phyloP scores from a whole-genome alignment of 2,888 invertebrate genomes.

The Drosophila peninsularis region DNA sequence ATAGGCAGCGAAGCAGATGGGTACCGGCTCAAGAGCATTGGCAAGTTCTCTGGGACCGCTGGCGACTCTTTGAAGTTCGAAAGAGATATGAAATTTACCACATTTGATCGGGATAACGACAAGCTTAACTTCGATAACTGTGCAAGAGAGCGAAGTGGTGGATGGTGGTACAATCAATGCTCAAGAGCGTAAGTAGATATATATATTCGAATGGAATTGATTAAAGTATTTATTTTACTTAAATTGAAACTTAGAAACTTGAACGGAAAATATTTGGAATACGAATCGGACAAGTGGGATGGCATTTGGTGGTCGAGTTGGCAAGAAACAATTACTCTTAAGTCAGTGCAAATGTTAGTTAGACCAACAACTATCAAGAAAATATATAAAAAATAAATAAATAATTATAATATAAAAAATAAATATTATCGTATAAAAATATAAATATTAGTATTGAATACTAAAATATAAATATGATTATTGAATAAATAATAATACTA shows the following conservation, averaged over 20 bases:
- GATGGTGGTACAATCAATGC: slow-evolving; percentile 54
- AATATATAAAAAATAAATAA: background rate
- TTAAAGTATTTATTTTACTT: background rate
- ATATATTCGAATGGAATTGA: background rate
- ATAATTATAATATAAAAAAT: too few species aligned
- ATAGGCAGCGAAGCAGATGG: slow-evolving; percentile 33
- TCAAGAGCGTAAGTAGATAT: slow-evolving; percentile 34
- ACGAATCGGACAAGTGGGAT: slow-evolving; percentile 41
- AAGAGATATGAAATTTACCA: slow-evolving; percentile 43
- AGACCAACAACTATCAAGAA: slow-evolving; percentile 20
- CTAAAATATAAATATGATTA: too few species aligned
- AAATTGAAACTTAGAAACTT: slow-evolving; percentile 31
- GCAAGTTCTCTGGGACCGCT: slow-evolving; percentile 35
- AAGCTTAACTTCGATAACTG: slow-evolving; percentile 33
- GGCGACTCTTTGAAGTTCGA: slow-evolving; percentile 37
- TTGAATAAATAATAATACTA: too few species aligned
- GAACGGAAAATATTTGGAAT: slow-evolving; percentile 35
- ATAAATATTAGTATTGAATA: too few species aligned
- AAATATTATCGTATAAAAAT: too few species aligned
- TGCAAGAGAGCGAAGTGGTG: slow-evolving; percentile 32
- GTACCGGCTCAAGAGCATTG: slow-evolving; percentile 30
- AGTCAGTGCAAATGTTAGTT: slow-evolving; percentile 39
- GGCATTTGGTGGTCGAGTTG: slow-evolving; percentile 53
- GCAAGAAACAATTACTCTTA: slow-evolving; percentile 36
- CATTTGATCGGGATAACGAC: slow-evolving; percentile 52